phyloP scores from a whole-genome alignment of 2,113 vertebrate species.

The Atherinomorus stipes region DNA sequence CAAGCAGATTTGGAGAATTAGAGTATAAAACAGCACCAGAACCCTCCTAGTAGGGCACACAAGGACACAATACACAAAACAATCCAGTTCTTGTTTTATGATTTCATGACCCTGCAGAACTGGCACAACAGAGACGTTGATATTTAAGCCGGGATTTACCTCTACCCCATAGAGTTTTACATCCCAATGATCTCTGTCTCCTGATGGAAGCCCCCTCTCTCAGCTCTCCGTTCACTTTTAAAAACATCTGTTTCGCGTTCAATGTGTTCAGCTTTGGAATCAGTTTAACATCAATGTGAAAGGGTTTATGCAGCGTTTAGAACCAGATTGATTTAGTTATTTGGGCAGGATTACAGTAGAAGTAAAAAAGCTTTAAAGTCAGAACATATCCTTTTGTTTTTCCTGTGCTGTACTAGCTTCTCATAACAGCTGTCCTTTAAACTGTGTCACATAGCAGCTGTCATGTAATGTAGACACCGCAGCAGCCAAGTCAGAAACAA shows the following conservation, averaged over 20 bases:
- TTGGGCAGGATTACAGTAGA: constrained; percentile 53
- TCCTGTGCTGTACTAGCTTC: constrained; percentile 39
- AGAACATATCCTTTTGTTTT: constrained; percentile 45
- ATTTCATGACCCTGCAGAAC: constrained; percentile 52
- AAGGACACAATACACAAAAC: constrained; percentile 47
- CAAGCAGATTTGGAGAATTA: constrained; percentile 1
- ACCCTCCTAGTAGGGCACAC: constrained; percentile 31
- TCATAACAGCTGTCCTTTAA: constrained; percentile 41
- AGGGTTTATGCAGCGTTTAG: constrained; percentile 64
- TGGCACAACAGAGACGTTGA: constrained; percentile 47
- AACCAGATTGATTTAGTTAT: constrained; percentile 68
- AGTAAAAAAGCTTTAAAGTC: constrained; percentile 52
- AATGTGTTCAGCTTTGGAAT: constrained; percentile 61
- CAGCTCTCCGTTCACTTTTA: constrained; percentile 46
- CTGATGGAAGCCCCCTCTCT: constrained; percentile 41
- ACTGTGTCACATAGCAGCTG: constrained; percentile 37
- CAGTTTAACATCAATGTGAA: constrained; percentile 68
- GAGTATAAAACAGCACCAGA: constrained; percentile 10
- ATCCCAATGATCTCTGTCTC: constrained; percentile 63
- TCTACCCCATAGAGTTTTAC: constrained; percentile 64
- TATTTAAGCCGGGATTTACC: constrained; percentile 67
- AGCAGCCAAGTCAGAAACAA: constrained; percentile 50
- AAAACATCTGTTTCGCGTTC: constrained; percentile 75
- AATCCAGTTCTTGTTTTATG: constrained; percentile 57
- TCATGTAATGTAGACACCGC: constrained; percentile 12